Percentiles rank a stretch among this genome's conserved stretches.
These are phyloP conservation scores for Orius laevigatus DNA, from an alignment of 1,140 invertebrate species.

Conservation along the genomic window DNA sequence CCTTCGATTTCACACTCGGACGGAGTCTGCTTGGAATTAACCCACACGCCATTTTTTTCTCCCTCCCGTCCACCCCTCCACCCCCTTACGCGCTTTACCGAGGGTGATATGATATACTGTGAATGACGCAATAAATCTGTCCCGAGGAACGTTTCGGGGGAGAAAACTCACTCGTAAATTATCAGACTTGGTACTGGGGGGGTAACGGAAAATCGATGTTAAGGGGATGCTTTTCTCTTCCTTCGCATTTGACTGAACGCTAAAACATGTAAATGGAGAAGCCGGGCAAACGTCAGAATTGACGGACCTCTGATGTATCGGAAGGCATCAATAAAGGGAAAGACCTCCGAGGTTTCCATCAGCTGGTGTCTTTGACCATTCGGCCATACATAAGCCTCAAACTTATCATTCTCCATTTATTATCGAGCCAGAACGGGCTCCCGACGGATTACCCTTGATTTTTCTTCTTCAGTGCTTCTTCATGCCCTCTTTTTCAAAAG, in stretches of 20 bases:
- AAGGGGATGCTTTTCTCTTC: neutral
- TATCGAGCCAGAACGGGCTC: neutral
- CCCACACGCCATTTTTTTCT: conserved; percentile 8
- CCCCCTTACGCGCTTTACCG: neutral
- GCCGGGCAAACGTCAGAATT: neutral
- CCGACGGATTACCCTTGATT: conserved; percentile 9
- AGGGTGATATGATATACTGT: conserved; percentile 11
- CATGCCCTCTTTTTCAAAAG: neutral
- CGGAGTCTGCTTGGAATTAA: conserved; percentile 10
- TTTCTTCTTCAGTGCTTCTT: conserved; percentile 7
- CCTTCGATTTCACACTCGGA: conserved; percentile 12
- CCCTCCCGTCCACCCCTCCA: neutral
- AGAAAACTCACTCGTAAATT: conserved; percentile 13
- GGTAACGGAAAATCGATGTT: conserved; percentile 10
- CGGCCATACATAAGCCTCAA: conserved; percentile 7
- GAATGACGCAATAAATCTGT: conserved; percentile 12
- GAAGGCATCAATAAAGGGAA: conserved; percentile 4
- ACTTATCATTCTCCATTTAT: conserved; percentile 8
- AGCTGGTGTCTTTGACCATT: conserved; percentile 8
- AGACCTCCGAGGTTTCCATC: conserved; percentile 8
- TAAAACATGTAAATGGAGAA: conserved; percentile 5
- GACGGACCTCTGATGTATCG: conserved; percentile 2
- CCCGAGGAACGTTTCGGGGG: conserved; percentile 11
- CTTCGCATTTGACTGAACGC: neutral
- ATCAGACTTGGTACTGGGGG: conserved; percentile 1